Evolutionary conservation across 2,888 invertebrate genomes (phyloP).

Genomic region (Dichetophora obliterata): DNA sequence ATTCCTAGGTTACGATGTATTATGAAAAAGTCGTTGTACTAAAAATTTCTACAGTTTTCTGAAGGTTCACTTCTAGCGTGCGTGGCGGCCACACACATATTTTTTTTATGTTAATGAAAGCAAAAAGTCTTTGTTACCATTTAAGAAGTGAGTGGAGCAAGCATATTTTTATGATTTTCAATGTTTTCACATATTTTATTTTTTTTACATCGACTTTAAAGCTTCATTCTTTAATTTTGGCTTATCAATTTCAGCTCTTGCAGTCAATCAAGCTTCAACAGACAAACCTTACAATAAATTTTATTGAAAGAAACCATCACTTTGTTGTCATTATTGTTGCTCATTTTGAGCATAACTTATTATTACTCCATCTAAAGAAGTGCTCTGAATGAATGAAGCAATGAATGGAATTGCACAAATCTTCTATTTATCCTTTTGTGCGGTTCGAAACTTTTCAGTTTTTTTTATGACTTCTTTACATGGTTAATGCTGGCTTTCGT

Average conservation of each 20-base stretch:
- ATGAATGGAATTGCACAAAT: conserved; percentile 32
- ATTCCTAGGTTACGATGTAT: no score
- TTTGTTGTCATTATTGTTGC: neutral
- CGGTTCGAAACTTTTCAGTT: neutral
- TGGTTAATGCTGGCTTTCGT: neutral
- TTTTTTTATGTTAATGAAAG: no score
- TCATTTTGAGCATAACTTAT: conserved; percentile 15
- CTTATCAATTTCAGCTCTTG: neutral
- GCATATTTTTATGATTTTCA: no score
- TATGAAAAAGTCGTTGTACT: no score
- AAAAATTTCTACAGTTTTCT: no score
- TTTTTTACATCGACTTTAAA: neutral
- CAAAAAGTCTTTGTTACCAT: no score
- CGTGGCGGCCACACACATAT: no score
- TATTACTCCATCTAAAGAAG: neutral
- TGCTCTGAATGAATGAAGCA: conserved; percentile 23
- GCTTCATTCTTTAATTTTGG: neutral
- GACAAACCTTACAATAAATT: conserved; percentile 22
- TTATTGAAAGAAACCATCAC: neutral
- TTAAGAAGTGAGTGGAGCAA: no score
- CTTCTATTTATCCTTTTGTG: conserved; percentile 32
- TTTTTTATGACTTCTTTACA: conserved; percentile 3
- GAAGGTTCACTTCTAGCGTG: no score
- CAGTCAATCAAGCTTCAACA: neutral
- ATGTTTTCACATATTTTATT: no score